Conservation (phyloP, 2,888 invertebrate genomes). For the Macrosoma leucophasiata region DNA sequence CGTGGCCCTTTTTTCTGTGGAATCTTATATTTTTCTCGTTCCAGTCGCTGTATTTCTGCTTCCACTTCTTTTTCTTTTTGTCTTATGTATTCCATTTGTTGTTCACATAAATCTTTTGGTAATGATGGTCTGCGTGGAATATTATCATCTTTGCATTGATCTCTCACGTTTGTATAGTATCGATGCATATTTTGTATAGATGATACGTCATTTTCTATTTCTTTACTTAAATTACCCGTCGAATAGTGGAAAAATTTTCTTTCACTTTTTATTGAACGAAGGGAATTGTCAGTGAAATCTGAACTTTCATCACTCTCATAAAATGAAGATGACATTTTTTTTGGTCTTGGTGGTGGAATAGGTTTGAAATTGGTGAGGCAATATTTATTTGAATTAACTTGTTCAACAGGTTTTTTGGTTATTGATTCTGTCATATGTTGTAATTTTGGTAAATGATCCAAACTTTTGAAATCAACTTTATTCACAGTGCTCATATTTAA, state of each 20-base stretch:
- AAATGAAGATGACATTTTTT: slow-evolving; percentile 50
- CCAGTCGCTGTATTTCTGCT: slow-evolving; percentile 78
- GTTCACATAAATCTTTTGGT: slow-evolving; percentile 78
- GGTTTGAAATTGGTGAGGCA: slow-evolving; percentile 44
- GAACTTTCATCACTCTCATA: slow-evolving; percentile 67
- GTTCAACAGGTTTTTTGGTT: slow-evolving; percentile 6
- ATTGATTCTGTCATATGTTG: slow-evolving; percentile 9
- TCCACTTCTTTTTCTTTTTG: slow-evolving; percentile 81
- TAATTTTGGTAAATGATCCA: slow-evolving; percentile 35
- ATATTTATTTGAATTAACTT: slow-evolving; percentile 26
- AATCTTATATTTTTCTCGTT: slow-evolving; percentile 64
- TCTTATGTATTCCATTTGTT: slow-evolving; percentile 79
- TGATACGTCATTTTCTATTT: slow-evolving; percentile 65
- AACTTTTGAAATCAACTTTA: slow-evolving; percentile 32
- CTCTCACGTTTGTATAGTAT: slow-evolving; percentile 45
- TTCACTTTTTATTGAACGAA: slow-evolving; percentile 53
- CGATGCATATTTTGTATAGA: slow-evolving; percentile 67
- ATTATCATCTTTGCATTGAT: slow-evolving; percentile 33
- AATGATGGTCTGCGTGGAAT: slow-evolving; percentile 73
- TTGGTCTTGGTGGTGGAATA: slow-evolving; percentile 58
- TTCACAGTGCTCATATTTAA: slow-evolving; percentile 37
- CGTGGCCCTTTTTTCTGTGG: slow-evolving; percentile 43
- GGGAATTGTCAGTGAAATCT: slow-evolving; percentile 54
- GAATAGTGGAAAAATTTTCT: slow-evolving; percentile 62
- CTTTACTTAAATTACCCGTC: slow-evolving; percentile 63